A percentile compares a stretch with the other conserved stretches of the same genome.
Conservation (phyloP, 1,140 invertebrate genomes). For the Sinonovacula constricta region DNA sequence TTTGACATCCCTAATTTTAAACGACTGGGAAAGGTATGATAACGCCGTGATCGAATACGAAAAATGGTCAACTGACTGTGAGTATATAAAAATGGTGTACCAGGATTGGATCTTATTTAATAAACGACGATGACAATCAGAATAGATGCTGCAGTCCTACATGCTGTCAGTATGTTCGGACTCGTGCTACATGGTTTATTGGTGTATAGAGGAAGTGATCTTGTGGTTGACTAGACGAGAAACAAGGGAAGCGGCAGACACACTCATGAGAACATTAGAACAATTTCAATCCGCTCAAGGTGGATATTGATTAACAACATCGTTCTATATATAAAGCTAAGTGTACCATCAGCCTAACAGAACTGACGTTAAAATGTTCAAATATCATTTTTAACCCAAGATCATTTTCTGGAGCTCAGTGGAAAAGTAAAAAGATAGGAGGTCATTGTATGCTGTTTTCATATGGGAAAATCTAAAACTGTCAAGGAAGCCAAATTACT, state of each 20-base stretch:
- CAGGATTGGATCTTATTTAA: not conserved
- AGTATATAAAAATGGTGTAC: conserved; percentile 27
- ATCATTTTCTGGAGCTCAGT: not conserved
- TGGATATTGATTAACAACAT: not conserved
- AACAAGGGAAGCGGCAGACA: not conserved
- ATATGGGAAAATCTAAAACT: not conserved
- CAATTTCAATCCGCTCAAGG: not conserved
- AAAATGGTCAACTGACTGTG: conserved; percentile 12
- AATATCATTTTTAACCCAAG: not conserved
- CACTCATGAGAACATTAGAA: not conserved
- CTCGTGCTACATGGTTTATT: not conserved
- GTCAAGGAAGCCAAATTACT: not conserved
- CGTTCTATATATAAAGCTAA: not conserved
- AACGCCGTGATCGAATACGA: conserved; percentile 16
- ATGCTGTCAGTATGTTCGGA: not conserved
- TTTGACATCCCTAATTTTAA: no score
- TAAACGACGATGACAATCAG: not conserved
- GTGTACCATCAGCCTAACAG: not conserved
- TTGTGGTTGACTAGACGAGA: not conserved
- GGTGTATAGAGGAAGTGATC: not conserved
- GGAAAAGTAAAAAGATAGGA: not conserved
- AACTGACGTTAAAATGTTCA: not conserved
- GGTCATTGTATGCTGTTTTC: not conserved
- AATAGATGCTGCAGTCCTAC: not conserved
- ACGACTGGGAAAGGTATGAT: conserved; percentile 28